Evolutionary conservation across 2,888 invertebrate species (phyloP), one percentile per base, ranked within the genome.

Genomic region (Syritta pipiens): DNA sequence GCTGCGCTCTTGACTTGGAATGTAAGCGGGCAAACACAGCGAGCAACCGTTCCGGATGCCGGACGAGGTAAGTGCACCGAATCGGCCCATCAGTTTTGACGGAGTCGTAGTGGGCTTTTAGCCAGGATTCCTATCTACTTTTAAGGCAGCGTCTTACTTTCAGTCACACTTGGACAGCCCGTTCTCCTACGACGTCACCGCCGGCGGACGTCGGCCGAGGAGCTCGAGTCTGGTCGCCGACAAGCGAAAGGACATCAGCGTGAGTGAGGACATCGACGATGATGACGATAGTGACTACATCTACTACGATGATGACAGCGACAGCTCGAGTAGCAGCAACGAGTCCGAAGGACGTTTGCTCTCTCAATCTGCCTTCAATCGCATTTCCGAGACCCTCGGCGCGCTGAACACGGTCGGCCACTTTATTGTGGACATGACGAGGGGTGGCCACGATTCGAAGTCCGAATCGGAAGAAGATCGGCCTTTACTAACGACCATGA

Each of bases 401-500:
- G 96, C 96, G 2, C 90, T 96, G 10, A 96, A 96, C 83, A 95
- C 96, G 1, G 94, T 96, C 0, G 96, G 96, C 0, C 93, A 94
- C 85, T 95, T 95, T 85, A 90, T 96, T 82, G 95, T 96, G 0
- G 95, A 95, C 84, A 94, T 95, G 91, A 95, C 93, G 0, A 88
- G 93, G 5, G 88, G 89, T 1, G 89, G 89, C 1, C 86, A 87
- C 62, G 82, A 83, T 22, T 76, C 82, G 0, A 87, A 88, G 12
- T 62, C 86, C 85, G 79, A 82, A 2, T 76, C 82, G 1, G 74
- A 82, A 20, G 82, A 83, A 9, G 72, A 81, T 26, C 71, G 12
- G 22, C 7, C 22, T 3, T 12, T 22, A 2, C 20, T 20, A 1
- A 12, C 40, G 28, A 53, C 24, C 2, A 48, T 60, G 3, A 63